Conservation (phyloP, 2,113 vertebrate species). For the Seriola quinqueradiata region DNA sequence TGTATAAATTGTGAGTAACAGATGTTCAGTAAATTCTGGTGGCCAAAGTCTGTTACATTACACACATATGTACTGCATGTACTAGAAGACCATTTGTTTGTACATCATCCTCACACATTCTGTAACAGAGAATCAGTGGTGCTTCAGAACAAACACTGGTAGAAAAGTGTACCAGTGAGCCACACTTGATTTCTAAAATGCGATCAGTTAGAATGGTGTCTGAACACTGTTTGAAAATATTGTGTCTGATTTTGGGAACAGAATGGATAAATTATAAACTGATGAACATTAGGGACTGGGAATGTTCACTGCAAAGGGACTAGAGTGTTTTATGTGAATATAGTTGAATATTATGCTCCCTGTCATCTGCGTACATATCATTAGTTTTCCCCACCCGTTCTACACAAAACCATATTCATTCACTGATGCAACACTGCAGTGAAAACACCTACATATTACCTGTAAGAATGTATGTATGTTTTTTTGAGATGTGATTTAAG, state of each 20-base stretch:
- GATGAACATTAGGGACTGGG: slow-evolving; percentile 57
- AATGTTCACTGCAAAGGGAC: slow-evolving; percentile 29
- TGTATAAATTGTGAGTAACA: not conserved
- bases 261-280: slow-evolving; percentile 68
- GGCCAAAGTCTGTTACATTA: not conserved
- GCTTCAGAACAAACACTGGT: slow-evolving; percentile 4
- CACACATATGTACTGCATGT: not conserved
- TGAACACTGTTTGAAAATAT: not conserved
- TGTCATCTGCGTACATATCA: slow-evolving; percentile 58
- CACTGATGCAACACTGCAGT: not conserved
- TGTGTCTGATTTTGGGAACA: slow-evolving; percentile 40
- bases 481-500: not conserved
- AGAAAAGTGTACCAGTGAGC: not conserved
- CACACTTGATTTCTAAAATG: not conserved
- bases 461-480: not conserved
- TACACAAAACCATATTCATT: not conserved
- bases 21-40: not conserved
- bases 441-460: not conserved
- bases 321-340: slow-evolving; percentile 49
- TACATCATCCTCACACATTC: not conserved
- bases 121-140: not conserved
- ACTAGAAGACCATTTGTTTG: not conserved
- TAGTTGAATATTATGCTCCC: slow-evolving; percentile 42
- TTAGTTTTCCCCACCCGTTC: slow-evolving; percentile 21
- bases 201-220: not conserved